A percentile compares a stretch with the other conserved stretches of the same genome.
Conservation (phyloP, 1,140 invertebrate genomes). For the Lucilia sericata region DNA sequence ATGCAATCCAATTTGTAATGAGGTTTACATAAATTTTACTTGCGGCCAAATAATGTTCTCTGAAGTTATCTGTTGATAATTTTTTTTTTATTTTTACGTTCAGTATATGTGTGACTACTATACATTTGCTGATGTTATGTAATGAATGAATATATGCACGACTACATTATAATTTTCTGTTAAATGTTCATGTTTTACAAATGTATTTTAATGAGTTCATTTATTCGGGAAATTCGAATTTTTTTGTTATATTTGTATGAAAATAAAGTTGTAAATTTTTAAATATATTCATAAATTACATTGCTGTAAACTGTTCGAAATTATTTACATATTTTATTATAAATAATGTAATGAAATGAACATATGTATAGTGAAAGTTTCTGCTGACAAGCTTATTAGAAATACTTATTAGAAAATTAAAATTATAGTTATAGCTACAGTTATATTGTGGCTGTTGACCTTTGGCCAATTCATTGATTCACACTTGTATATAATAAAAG, state of each 20-base stretch:
- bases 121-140: background rate
- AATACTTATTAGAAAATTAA: too few species aligned
- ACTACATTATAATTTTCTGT: background rate
- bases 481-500: too few species aligned
- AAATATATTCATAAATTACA: too few species aligned
- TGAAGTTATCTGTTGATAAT: conserved; percentile 10
- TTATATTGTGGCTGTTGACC: too few species aligned
- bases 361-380: too few species aligned
- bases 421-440: too few species aligned
- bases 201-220: conserved; percentile 12
- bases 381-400: too few species aligned
- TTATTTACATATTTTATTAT: too few species aligned
- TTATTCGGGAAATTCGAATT: background rate
- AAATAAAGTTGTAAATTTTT: too few species aligned
- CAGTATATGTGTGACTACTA: background rate
- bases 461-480: too few species aligned
- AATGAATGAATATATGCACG: background rate
- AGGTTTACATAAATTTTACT: conserved; percentile 46
- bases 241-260: background rate
- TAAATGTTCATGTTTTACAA: conserved; percentile 6
- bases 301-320: too few species aligned
- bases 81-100: background rate
- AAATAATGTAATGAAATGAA: too few species aligned
- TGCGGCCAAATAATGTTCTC: conserved; percentile 43
- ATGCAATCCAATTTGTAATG: conserved; percentile 48